Conservation (phyloP, 2,797 vertebrate species). For the Parotocinclus haroldoi region DNA sequence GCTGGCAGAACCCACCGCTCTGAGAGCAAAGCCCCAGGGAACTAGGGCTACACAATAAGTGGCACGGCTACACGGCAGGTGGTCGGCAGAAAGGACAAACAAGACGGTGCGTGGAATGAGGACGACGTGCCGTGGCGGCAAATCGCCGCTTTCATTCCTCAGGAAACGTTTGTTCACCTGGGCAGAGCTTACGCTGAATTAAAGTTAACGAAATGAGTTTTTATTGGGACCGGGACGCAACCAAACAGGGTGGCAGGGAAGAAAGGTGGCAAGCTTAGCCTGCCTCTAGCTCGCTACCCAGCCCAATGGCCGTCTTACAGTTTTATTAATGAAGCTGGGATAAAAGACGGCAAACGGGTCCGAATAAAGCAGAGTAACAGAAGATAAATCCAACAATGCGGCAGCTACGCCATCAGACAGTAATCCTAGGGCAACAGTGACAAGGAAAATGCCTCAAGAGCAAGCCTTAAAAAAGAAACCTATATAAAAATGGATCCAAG, state of each 20-base stretch:
- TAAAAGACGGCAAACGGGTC: conserved; percentile 32
- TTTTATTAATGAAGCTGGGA: conserved; percentile 46
- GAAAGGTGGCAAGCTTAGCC: neutral
- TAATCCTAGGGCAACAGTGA: no score
- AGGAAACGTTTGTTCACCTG: conserved; percentile 3
- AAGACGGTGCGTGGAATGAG: neutral
- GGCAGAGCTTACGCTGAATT: neutral
- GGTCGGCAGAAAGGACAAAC: conserved; percentile 29
- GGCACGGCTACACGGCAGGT: neutral
- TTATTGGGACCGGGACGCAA: no score
- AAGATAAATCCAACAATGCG: no score
- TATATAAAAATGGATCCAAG: no score
- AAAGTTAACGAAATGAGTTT: neutral
- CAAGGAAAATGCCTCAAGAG: no score
- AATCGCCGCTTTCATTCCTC: conserved; percentile 1
- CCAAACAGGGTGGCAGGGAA: no score
- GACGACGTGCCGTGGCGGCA: neutral
- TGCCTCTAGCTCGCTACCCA: neutral
- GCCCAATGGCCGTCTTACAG: neutral
- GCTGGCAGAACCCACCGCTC: neutral
- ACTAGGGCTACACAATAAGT: neutral
- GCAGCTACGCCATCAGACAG: no score
- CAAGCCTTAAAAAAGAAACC: no score
- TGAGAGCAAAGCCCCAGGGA: neutral
- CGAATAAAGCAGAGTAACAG: no score